Evolutionary conservation across 53 echinoderm and acorn worm species (phyloP), one percentile per base, ranked within the genome.

Genomic region (Paracentrotus lividus): DNA sequence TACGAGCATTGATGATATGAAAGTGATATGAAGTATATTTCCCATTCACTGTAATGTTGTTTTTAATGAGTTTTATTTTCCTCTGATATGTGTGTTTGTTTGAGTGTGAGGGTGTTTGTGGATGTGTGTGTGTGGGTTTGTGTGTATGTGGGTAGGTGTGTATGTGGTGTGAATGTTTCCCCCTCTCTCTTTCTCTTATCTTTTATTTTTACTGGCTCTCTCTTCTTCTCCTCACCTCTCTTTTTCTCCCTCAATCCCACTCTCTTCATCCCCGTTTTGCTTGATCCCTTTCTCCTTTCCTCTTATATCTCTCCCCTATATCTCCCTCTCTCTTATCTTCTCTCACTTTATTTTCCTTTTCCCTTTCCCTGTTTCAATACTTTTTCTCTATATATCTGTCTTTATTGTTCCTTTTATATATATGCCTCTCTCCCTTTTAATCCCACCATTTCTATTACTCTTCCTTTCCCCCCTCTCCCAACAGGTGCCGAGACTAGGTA

Each of bases 401-500:
- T 20, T 0, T 29, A 18, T 64, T 7, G 5, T 29, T 29, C 20
- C 18, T 8, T 18, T 34, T 38, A 18, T 69, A 10, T n/a, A 36
- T 69, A 38, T 36, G 12, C 40, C 13, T 38, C n/a, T n/a, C n/a
- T n/a, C n/a, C n/a, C n/a, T n/a, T n/a, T n/a, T n/a, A n/a, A n/a
- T n/a, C n/a, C n/a, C n/a, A n/a, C n/a, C n/a, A n/a, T n/a, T n/a
- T n/a, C 20, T 66, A 60, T 60, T 18, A 60, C n/a, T 60, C 23
- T 23, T 15, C 15, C 60, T 60, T 60, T 60, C 5, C n/a, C n/a
- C 20, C 2, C 14, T 66, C 2, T 66, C 32, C 32, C 10, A 2
- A 27, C 43, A 97, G 97, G 96, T 97, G 56, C 94, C 95, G 23
- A 64, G 52, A 3, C 93, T 90, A 69, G 90, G 94, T 24, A 68